Conservation (phyloP, 1,140 invertebrate genomes). For the Brachionus koreanus region DNA sequence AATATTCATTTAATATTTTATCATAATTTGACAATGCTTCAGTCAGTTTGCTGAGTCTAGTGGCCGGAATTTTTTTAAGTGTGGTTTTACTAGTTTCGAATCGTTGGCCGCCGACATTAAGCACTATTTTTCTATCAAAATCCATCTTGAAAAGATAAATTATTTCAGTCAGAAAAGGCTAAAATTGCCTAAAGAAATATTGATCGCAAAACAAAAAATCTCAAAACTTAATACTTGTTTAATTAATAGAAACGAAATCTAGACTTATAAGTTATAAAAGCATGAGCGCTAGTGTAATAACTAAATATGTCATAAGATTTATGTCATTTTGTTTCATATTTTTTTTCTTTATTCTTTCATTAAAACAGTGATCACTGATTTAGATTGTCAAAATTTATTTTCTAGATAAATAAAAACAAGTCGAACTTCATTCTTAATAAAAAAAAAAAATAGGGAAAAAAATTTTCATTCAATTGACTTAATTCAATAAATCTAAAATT, state of each 20-base stretch:
- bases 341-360: not conserved
- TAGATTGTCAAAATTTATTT: not conserved
- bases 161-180: not conserved
- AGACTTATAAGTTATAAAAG: not conserved
- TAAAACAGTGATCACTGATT: not conserved
- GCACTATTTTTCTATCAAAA: constrained; percentile 43
- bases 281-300: not conserved
- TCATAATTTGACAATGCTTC: constrained; percentile 51
- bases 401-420: no score
- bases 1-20: constrained; percentile 53
- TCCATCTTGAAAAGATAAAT: not conserved
- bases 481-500: no score
- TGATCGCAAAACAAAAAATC: not conserved
- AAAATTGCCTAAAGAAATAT: not conserved
- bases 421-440: no score
- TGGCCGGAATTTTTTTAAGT: constrained; percentile 54
- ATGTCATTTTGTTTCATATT: not conserved
- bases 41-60: constrained; percentile 53
- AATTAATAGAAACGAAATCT: not conserved
- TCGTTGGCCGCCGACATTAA: constrained; percentile 48
- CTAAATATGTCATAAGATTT: not conserved
- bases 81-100: constrained; percentile 47
- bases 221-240: not conserved
- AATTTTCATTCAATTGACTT: no score
- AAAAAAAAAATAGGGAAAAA: no score